These are phyloP conservation scores for Aphyosemion australe DNA, from an alignment of 2,113 vertebrate species.

Conservation along the genomic window DNA sequence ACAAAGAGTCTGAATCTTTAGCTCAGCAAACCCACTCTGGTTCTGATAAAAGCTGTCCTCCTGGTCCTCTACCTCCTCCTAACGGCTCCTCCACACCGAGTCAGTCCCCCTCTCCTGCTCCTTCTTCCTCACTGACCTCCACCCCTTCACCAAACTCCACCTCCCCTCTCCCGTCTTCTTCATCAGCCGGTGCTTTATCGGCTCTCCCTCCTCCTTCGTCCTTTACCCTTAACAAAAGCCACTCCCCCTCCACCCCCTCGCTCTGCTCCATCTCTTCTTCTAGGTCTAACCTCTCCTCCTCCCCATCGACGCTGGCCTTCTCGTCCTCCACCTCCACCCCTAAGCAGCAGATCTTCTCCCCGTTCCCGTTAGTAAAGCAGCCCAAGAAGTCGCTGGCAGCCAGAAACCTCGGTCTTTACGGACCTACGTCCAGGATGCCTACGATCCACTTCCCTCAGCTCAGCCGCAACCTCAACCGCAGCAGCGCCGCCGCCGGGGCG, in stretches of 20 bases:
- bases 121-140: slow-evolving; percentile 18
- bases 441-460: slow-evolving; percentile 92
- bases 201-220: slow-evolving; percentile 11
- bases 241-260: slow-evolving; percentile 59
- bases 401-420: slow-evolving; percentile 93
- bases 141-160: slow-evolving; percentile 26
- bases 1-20: slow-evolving; percentile 54
- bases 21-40: background rate
- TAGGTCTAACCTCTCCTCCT: slow-evolving; percentile 62
- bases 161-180: slow-evolving; percentile 19
- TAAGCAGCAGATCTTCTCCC: slow-evolving; percentile 83
- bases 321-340: slow-evolving; percentile 47
- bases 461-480: slow-evolving; percentile 85
- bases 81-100: slow-evolving; percentile 49
- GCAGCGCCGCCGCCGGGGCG: slow-evolving; percentile 61
- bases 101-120: slow-evolving; percentile 77
- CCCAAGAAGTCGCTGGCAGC: slow-evolving; percentile 91
- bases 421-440: slow-evolving; percentile 91
- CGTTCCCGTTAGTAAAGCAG: slow-evolving; percentile 92
- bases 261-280: slow-evolving; percentile 49
- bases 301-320: slow-evolving; percentile 47
- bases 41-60: slow-evolving; percentile 50
- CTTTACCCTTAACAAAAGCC: slow-evolving; percentile 41
- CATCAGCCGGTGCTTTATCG: slow-evolving; percentile 30
- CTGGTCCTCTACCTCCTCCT: slow-evolving; percentile 20